These are phyloP conservation scores for Haplotaxodon microlepis DNA, from an alignment of 2,113 vertebrate species.

Conservation along the genomic window DNA sequence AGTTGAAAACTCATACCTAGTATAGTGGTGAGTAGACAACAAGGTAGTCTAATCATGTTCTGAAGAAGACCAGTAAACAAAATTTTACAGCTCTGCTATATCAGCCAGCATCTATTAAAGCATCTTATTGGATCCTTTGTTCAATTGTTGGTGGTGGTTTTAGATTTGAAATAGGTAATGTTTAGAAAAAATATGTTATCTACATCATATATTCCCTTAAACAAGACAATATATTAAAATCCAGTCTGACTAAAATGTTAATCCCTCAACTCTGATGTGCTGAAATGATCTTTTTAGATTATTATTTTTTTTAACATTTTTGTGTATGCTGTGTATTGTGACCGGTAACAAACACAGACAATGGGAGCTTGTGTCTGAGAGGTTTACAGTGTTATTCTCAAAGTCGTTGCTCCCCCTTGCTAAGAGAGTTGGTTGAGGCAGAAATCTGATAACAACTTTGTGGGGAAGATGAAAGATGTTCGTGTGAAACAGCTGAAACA, in stretches of 20 bases:
- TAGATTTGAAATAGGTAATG: neutral
- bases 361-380: neutral
- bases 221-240: neutral
- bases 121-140: neutral
- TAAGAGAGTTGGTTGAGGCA: neutral
- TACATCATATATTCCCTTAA: neutral
- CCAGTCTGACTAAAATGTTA: neutral
- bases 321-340: neutral
- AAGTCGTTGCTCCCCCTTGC: neutral
- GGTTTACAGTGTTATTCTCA: neutral
- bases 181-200: neutral
- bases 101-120: neutral
- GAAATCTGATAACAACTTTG: neutral
- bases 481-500: neutral
- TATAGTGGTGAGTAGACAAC: neutral
- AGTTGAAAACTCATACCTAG: neutral
- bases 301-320: neutral
- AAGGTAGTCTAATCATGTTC: neutral
- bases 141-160: neutral
- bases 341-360: neutral
- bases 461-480: neutral
- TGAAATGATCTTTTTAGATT: neutral
- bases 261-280: neutral
- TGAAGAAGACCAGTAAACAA: neutral
- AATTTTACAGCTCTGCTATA: neutral